Base-by-base conservation (phyloP, 1,140 invertebrate species). In the Drosophila murphyi region DNA sequence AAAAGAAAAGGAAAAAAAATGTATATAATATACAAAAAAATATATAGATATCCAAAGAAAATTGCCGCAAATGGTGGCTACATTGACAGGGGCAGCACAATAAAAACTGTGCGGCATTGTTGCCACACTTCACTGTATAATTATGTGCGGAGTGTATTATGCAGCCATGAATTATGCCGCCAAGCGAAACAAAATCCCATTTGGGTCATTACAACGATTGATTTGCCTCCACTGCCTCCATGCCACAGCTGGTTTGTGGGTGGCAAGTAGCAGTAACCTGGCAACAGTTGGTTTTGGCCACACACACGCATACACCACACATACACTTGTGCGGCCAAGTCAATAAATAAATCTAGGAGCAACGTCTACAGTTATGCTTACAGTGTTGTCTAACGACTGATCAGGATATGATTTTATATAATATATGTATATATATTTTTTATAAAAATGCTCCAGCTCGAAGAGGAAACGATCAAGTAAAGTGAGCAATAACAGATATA, bases 271-370 rank as follows among this genome's bases (percentile, higher is more conserved):
- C 7, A 39, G 64, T 57, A 50, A 80, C 83, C 85, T 80, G 85
- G 85, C 83, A 88, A 88, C 83, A 89, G 83, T 88, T 88, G 85
- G 83, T 80, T 87, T 73, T 82, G 83, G 76, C 82, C 72, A 87
- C 72, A 50, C 59, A 69, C 20, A 79, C 76, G 79, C 72, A 50
- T 0, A 5, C 34, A 34, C 34, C 34, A 34, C 20, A 20, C 20
- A 20, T 20, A 74, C 74, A 77, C 73, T 54, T 75, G 60, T 79
- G 77, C 39, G 6, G 52, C 45, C 65, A 72, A 52, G 37, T 68
- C 48, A 55, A 73, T 61, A 61, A 69, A 69, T 35, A 52, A 43
- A 43, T 8, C 8, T 10, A 10, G 37, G 37, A 7, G 1, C 37
- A 2, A n/a, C 8, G 8, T 10, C 39, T 7, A 7, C 6, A 8